Conservation (phyloP, 2,888 invertebrate genomes). For the Drosophila rellima region DNA sequence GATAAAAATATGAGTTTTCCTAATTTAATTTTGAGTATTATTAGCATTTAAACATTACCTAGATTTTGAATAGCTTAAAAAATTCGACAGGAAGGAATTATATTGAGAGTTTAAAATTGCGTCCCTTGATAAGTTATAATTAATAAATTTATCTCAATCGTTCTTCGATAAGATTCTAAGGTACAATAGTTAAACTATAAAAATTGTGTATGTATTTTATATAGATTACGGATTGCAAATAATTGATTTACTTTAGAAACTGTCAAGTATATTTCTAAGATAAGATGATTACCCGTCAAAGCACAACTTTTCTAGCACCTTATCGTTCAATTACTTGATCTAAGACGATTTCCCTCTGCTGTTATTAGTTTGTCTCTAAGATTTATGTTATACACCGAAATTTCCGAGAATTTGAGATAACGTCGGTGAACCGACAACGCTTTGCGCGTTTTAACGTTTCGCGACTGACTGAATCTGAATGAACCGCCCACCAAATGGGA, state of each 20-base stretch:
- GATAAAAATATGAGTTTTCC: too few species aligned
- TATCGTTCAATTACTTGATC: conserved; percentile 17
- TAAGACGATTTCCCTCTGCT: conserved; percentile 10
- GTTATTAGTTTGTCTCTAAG: conserved; percentile 5
- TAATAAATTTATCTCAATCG: background rate
- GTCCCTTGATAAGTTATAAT: background rate
- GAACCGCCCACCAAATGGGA: conserved; percentile 60
- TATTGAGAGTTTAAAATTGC: background rate
- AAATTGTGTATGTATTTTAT: background rate
- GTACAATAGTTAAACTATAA: background rate
- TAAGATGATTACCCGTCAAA: conserved; percentile 15
- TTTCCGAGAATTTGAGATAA: conserved; percentile 42
- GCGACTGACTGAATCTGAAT: conserved; percentile 66
- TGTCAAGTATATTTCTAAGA: background rate
- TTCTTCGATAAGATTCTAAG: background rate
- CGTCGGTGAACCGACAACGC: conserved; percentile 39
- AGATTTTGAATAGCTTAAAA: background rate
- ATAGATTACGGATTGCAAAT: conserved; percentile 2
- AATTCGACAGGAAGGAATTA: background rate
- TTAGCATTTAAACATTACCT: too few species aligned
- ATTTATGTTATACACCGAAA: conserved; percentile 4
- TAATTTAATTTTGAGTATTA: too few species aligned
- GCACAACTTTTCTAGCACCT: conserved; percentile 18
- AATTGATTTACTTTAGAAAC: background rate
- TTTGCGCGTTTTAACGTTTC: conserved; percentile 64